Evolutionary conservation across 2,888 invertebrate species (phyloP).

Genomic region (Lobophora halterata): DNA sequence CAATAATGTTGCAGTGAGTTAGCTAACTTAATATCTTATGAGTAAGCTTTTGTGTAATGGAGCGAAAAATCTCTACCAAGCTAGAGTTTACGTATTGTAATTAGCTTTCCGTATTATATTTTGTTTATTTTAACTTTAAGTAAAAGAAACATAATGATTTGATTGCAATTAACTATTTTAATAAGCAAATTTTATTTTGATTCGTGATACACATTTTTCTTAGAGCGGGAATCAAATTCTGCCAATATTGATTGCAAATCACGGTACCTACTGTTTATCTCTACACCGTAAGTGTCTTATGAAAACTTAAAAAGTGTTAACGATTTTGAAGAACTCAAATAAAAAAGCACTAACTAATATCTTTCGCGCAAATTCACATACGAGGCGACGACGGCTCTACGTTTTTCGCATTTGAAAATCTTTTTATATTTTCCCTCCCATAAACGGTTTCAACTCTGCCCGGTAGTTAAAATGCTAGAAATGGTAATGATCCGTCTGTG

Average conservation of each 20-base stretch:
- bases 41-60: slow-evolving; percentile 2
- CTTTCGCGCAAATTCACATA: slow-evolving; percentile 25
- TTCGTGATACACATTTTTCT: too few species aligned
- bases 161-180: too few species aligned
- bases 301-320: too few species aligned
- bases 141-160: too few species aligned
- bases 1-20: slow-evolving; percentile 5
- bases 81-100: slow-evolving; percentile 1
- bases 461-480: slow-evolving; percentile 39
- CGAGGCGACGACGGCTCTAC: slow-evolving; percentile 37
- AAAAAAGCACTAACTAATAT: not conserved
- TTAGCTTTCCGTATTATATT: slow-evolving; percentile 7
- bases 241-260: too few species aligned
- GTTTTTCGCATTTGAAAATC: slow-evolving; percentile 37
- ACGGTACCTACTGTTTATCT: too few species aligned
- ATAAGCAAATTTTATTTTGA: too few species aligned
- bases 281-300: too few species aligned
- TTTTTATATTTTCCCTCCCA: slow-evolving; percentile 45
- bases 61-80: slow-evolving; percentile 3
- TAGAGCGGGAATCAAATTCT: too few species aligned
- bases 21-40: slow-evolving; percentile 1
- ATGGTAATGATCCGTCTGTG: slow-evolving; percentile 45
- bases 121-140: slow-evolving; percentile 3
- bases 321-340: not conserved
- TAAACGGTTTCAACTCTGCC: slow-evolving; percentile 50